Percentiles rank a stretch among this genome's conserved stretches.
Conservation (phyloP, 1,140 invertebrate species). For the Cherax destructor region DNA sequence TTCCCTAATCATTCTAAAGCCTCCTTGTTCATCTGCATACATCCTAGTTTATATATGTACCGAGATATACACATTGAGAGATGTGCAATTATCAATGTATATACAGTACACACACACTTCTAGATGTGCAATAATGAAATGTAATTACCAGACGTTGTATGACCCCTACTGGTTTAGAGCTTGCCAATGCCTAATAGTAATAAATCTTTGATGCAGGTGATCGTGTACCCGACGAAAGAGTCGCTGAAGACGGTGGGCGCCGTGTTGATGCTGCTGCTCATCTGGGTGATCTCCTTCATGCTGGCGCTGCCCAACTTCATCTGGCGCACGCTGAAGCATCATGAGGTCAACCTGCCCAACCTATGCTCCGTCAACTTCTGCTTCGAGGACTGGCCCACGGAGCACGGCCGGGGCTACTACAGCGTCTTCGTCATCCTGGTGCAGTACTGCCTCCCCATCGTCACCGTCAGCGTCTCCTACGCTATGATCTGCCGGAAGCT, state of each 20-base stretch:
- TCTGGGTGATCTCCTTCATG: conserved; percentile 87
- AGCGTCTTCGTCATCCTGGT: conserved; percentile 84
- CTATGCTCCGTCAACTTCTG: conserved; percentile 82
- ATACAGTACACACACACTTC: not conserved
- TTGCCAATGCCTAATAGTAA: not conserved
- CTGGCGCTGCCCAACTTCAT: conserved; percentile 88
- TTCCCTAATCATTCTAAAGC: no score
- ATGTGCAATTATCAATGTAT: not conserved
- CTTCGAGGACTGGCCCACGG: conserved; percentile 85
- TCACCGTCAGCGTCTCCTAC: conserved; percentile 84
- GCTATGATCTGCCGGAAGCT: conserved; percentile 79
- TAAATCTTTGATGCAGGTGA: conserved; percentile 80
- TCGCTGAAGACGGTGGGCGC: conserved; percentile 85
- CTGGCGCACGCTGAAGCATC: conserved; percentile 82
- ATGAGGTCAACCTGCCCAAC: conserved; percentile 78
- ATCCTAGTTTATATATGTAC: conserved; percentile 8
- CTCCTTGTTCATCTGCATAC: no score
- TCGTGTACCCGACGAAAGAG: conserved; percentile 88
- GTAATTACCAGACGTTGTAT: not conserved
- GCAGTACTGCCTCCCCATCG: conserved; percentile 88
- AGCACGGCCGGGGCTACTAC: conserved; percentile 86
- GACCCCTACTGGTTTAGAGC: not conserved
- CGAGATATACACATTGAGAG: not conserved
- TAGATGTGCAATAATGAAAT: not conserved
- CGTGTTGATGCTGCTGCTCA: conserved; percentile 83